These are phyloP conservation scores for Psettodes erumei DNA, from an alignment of 2,113 vertebrate species.

Conservation along the genomic window DNA sequence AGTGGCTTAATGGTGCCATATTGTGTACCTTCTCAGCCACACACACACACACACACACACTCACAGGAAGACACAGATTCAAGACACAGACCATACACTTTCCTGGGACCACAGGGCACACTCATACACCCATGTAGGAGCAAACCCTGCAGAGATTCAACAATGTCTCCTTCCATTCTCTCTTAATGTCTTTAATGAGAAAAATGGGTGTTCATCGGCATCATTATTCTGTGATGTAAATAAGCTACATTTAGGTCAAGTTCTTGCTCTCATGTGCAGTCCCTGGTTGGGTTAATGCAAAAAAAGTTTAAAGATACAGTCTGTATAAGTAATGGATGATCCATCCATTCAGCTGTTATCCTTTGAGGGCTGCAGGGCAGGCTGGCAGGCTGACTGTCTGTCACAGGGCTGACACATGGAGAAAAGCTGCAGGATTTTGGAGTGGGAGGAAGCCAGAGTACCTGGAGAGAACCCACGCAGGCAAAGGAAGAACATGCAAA, in stretches of 20 bases:
- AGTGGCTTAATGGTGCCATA: slow-evolving; percentile 85
- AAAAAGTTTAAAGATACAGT: not conserved
- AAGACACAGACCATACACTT: slow-evolving; percentile 44
- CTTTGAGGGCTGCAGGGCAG: no score
- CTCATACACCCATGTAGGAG: slow-evolving; percentile 3
- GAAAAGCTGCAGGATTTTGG: no score
- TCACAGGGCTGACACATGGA: no score
- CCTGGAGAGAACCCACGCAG: no score
- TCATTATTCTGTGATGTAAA: not conserved
- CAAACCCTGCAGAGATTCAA: slow-evolving; percentile 27
- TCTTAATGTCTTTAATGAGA: slow-evolving; percentile 22
- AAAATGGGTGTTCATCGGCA: slow-evolving; percentile 6
- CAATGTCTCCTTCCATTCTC: not conserved
- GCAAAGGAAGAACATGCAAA: no score
- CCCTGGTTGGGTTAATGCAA: not conserved
- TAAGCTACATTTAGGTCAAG: not conserved
- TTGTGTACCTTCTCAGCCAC: slow-evolving; percentile 64
- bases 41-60: slow-evolving; percentile 31
- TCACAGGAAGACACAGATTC: slow-evolving; percentile 18
- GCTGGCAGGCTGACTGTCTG: no score
- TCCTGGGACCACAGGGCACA: slow-evolving; percentile 23
- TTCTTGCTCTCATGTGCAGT: not conserved
- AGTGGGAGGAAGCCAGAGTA: no score
- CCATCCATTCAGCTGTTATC: no score
- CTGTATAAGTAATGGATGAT: no score